phyloP scores from a whole-genome alignment of 2,113 vertebrate genomes.

The Pelmatolapia mariae region DNA sequence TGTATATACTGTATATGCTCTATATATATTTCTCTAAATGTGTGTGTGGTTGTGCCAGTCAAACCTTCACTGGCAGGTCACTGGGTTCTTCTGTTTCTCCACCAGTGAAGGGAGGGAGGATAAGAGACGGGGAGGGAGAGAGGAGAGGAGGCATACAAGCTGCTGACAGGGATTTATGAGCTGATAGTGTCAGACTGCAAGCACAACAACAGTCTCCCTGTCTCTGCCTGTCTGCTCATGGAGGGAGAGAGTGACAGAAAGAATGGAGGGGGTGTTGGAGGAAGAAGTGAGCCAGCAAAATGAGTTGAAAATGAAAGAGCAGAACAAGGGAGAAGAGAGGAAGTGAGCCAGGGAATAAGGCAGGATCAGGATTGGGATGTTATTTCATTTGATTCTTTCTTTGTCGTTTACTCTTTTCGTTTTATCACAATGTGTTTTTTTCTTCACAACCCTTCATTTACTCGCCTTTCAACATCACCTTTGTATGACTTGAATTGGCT shows the following conservation, averaged over 20 bases:
- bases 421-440: not conserved
- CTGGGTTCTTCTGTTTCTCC: constrained; percentile 56
- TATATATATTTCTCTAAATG: not conserved
- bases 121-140: not conserved
- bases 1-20: not conserved
- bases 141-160: constrained; percentile 61
- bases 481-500: not conserved
- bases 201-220: constrained; percentile 69
- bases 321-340: not conserved
- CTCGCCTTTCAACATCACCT: not conserved
- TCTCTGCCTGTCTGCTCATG: constrained; percentile 60
- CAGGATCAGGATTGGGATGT: not conserved
- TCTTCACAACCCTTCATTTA: not conserved
- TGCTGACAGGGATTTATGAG: constrained; percentile 75
- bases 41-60: constrained; percentile 30
- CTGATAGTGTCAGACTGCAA: constrained; percentile 72
- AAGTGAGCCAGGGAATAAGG: not conserved
- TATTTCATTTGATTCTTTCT: constrained; percentile 2
- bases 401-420: not conserved
- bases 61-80: constrained; percentile 53
- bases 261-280: not conserved
- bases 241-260: constrained; percentile 39
- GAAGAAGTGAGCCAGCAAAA: constrained; percentile 50
- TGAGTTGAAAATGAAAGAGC: constrained; percentile 9
- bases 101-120: constrained; percentile 21